Evolutionary conservation across 2,113 vertebrate species (phyloP), one percentile per base, ranked within the genome.

Genomic region (Paradisaea rubra): DNA sequence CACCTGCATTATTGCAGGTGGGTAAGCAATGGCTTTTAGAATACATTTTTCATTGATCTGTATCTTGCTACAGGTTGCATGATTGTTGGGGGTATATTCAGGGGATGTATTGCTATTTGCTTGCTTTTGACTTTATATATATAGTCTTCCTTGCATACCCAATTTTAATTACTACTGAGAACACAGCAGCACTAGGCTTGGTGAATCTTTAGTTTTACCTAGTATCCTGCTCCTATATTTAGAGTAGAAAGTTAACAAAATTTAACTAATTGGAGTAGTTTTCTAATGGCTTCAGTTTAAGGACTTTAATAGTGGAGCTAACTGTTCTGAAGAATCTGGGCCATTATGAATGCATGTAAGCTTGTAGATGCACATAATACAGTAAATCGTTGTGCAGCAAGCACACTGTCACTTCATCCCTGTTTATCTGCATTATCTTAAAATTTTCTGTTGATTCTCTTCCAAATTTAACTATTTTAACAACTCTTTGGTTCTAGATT

Each of bases 391-490:
- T 49, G 24, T 79, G 64, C 35, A 74, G 39, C 28, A 45, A 65
- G 17, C 15, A 74, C 25, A 10, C 22, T 45, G 1, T 73, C 13
- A 13, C 15, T 77, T 69, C 10, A 47, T 69, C n/a, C 0, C 0
- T 42, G 20, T 73, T 68, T n/a, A 30, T 49, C 30, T 0, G 0
- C 0, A 1, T 77, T 68, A 30, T 11, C 37, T 81, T 77, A 41
- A 87, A 81, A 49, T 72, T 89, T 20, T 77, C 11, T 37, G 0
- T 89, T 27, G 17, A 11, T 54, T 77, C 25, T 80, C n/a, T 66
- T 80, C 25, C 13, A 50, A 25, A 50, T 72, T 10, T 59, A 83
- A 49, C 25, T 86, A 10, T 80, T 82, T 54, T 21, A 22, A 41
- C 33, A 41, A n/a, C 28, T 85, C 22, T 24, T 70, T 68, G 9